Percentiles rank a stretch among this genome's conserved stretches.
These are phyloP conservation scores for Anthophora plumipes DNA, from an alignment of 2,888 invertebrate genomes.

Conservation along the genomic window DNA sequence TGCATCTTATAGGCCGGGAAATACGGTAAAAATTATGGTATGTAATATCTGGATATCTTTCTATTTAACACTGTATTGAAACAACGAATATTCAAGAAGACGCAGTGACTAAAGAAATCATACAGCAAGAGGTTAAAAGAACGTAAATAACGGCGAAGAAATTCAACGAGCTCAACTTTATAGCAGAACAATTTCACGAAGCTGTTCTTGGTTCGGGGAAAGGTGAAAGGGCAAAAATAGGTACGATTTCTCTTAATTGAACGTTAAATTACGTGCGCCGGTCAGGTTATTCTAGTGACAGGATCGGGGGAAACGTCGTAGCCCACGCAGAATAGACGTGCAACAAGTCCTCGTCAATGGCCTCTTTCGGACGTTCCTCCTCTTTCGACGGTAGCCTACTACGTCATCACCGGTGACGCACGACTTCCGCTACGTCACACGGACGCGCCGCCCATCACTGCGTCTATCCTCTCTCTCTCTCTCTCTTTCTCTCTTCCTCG, in stretches of 20 bases:
- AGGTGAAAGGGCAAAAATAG: not conserved
- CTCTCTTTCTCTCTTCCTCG: slow-evolving; percentile 32
- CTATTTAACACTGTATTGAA: too few species aligned
- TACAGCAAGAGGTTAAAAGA: too few species aligned
- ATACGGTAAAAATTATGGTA: too few species aligned
- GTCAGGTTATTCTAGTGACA: not conserved
- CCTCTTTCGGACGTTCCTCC: slow-evolving; percentile 73
- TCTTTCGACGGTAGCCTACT: slow-evolving; percentile 74
- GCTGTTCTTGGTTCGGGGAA: not conserved
- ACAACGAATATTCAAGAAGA: too few species aligned
- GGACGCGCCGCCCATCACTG: slow-evolving; percentile 62
- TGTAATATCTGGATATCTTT: too few species aligned
- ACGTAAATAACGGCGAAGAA: too few species aligned
- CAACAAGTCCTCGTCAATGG: slow-evolving; percentile 81
- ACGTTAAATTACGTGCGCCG: not conserved
- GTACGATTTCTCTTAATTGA: not conserved
- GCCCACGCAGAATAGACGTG: slow-evolving; percentile 72
- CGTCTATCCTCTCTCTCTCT: slow-evolving; percentile 32
- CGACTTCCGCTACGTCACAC: slow-evolving; percentile 78
- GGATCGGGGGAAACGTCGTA: slow-evolving; percentile 37
- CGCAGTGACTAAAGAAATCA: too few species aligned
- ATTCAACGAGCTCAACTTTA: not conserved
- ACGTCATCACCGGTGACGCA: slow-evolving; percentile 77
- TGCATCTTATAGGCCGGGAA: too few species aligned
- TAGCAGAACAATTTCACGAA: not conserved